Base-by-base conservation (phyloP, 2,797 vertebrate genomes). In the Enteromius treurensis region DNA sequence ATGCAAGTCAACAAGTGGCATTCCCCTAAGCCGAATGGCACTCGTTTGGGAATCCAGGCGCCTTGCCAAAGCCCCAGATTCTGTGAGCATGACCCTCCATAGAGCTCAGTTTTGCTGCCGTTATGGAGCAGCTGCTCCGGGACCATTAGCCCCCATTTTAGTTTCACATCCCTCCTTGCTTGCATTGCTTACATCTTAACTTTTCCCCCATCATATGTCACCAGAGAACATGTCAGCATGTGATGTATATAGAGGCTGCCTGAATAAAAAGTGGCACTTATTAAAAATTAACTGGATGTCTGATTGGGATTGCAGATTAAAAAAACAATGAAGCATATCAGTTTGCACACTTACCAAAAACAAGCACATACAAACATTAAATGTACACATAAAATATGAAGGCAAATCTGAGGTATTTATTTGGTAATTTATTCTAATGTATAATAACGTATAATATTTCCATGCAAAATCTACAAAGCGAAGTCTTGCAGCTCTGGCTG, bases 1-100 rank as follows among this genome's bases (percentile, higher is more conserved):
- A 80, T 86, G 82, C 85, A 83, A 92, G 92, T 93, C 93, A 95
- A 95, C 95, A 95, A 95, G 94, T 95, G 93, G 91, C 89, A 90
- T 87, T 73, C 21, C 60, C 82, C 45, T 58, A 76, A 77, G 71
- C 69, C 73, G 58, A 86, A 83, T 77, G 83, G 79, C 77, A 81
- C 85, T 91, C 76, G 69, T 90, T 91, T 86, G 88, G 85, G 88
- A 87, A 85, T 87, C 90, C 85, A 86, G 93, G 94, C 91, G 77
- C 37, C 0, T 51, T 83, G 92, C 95, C 94, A 94, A 88, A 82
- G 80, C 70, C 87, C 89, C 88, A 91, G 90, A 92, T 93, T 93
- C 91, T 90, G 85, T 79, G 80, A 87, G 89, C 90, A 90, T 82
- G 91, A 88, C 91, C 91, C 86, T 90, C 89, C 86, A 90, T 87